Evolutionary conservation across 2,113 vertebrate species (phyloP).

Genomic region (Hemiscyllium ocellatum): DNA sequence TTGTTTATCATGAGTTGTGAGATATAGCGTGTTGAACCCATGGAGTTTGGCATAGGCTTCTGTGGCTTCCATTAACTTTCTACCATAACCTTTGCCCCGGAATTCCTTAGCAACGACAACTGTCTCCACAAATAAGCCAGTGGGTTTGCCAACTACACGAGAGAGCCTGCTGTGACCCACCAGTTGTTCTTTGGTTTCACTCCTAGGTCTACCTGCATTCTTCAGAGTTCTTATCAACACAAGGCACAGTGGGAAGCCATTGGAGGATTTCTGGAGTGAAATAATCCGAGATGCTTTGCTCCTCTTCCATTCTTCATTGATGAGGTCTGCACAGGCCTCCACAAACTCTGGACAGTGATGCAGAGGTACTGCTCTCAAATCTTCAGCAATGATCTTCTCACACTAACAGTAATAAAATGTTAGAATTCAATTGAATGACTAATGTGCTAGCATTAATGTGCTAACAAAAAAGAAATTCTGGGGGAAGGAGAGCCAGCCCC

Average conservation of each 20-base stretch:
- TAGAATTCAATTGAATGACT: neutral
- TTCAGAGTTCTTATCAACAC: slow-evolving; percentile 61
- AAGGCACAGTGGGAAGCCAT: slow-evolving; percentile 74
- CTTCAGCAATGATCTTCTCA: slow-evolving; percentile 42
- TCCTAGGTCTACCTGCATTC: neutral
- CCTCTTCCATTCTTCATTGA: slow-evolving; percentile 81
- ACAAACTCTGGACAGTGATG: slow-evolving; percentile 79
- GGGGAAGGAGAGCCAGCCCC: neutral
- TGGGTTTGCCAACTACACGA: slow-evolving; percentile 58
- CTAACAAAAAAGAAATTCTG: neutral
- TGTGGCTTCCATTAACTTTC: slow-evolving; percentile 74
- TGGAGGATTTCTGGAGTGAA: slow-evolving; percentile 71
- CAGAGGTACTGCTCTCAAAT: slow-evolving; percentile 65
- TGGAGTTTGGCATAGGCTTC: slow-evolving; percentile 66
- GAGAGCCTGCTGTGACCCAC: slow-evolving; percentile 82
- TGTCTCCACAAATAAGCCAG: slow-evolving; percentile 79
- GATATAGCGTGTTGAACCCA: slow-evolving; percentile 67
- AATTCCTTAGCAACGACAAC: slow-evolving; percentile 73
- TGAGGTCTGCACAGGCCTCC: slow-evolving; percentile 74
- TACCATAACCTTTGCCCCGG: slow-evolving; percentile 77
- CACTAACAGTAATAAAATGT: slow-evolving; percentile 35
- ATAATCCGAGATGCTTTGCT: slow-evolving; percentile 76
- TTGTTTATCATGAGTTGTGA: slow-evolving; percentile 88
- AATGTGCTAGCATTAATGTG: neutral
- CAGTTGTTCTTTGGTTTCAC: slow-evolving; percentile 46